phyloP scores from a whole-genome alignment of 2,113 vertebrate species.

The Seriola quinqueradiata region DNA sequence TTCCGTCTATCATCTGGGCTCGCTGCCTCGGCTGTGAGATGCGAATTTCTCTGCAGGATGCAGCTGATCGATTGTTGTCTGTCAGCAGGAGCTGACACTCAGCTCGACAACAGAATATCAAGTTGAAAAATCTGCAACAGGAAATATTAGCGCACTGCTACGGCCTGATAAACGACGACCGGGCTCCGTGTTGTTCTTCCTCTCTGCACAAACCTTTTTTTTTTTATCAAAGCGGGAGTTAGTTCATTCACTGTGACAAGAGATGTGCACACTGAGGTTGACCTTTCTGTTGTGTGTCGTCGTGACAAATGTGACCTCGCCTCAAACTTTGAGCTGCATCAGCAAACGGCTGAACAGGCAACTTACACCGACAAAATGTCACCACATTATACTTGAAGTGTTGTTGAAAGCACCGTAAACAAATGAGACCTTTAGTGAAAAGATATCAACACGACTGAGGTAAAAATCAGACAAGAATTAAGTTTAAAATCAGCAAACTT shows the following conservation, averaged over 20 bases:
- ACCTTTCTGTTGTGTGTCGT: neutral
- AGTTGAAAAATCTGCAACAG: neutral
- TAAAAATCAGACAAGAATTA: too few species aligned
- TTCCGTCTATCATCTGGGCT: neutral
- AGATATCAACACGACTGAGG: too few species aligned
- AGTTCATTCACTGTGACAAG: neutral
- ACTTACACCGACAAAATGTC: too few species aligned
- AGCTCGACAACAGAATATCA: neutral
- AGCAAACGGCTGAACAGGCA: neutral
- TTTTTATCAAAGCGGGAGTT: neutral
- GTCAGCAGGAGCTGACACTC: neutral
- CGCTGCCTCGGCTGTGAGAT: neutral
- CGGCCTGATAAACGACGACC: neutral
- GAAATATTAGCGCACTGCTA: neutral
- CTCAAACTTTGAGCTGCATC: neutral
- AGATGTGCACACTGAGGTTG: neutral
- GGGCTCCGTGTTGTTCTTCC: neutral
- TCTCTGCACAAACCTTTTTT: neutral
- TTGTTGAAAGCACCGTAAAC: too few species aligned
- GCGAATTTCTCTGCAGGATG: slow-evolving; percentile 7
- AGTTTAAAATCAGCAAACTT: too few species aligned
- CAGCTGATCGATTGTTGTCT: slow-evolving; percentile 14
- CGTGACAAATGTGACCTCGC: neutral
- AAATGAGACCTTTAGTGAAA: too few species aligned
- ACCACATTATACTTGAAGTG: too few species aligned